Evolutionary conservation across 30 jellyfish, hydroid and myxozoan genomes (phyloP), one percentile per base, ranked within the genome.

Genomic region (Catostylus mosaicus): DNA sequence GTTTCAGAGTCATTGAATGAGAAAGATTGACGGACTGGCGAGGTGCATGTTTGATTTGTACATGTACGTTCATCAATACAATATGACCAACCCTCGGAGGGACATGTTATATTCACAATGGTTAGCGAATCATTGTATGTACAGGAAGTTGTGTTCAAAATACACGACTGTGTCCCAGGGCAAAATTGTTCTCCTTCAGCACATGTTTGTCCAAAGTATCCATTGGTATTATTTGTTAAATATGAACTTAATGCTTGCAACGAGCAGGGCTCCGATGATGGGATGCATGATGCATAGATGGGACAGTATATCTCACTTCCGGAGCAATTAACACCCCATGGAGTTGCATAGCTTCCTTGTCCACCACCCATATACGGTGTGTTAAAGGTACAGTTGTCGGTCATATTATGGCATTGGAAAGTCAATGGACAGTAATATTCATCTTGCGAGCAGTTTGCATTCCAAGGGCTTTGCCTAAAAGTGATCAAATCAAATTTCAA

Each of bases 111-210:
- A 35, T 63, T 63, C 80, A 78, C 47, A 20, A 40, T 43, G 64
- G 45, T 9, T n/a, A 78, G 59, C n/a, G 89, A 62, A 27, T 56
- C 38, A 4, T 62, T 45, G 59, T 5, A 78, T 20, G 54, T 46
- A 31, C 89, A 78, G 24, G 72, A 1, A 3, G 74, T 78, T 40
- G 89, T 30, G 38, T 63, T 60, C 9, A 24, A 32, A 10, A 78
- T 63, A 51, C 89, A 78, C 5, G 81, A 20, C 22, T 63, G 89
- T 30, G 82, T 38, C 1, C 89, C 89, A 36, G 89, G 89, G 71
- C 89, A 78, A 59, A 61, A 78, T 2, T 1, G 4, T 51, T 78
- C 82, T 9, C 52, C 73, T 14, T 16, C 29, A 10, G 46, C 10
- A 38, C 89, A 78, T 10, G 27, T 26, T 7, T 8, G 30, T 3